These are phyloP conservation scores for Lithosia quadra DNA, from an alignment of 2,888 invertebrate genomes.

Conservation along the genomic window DNA sequence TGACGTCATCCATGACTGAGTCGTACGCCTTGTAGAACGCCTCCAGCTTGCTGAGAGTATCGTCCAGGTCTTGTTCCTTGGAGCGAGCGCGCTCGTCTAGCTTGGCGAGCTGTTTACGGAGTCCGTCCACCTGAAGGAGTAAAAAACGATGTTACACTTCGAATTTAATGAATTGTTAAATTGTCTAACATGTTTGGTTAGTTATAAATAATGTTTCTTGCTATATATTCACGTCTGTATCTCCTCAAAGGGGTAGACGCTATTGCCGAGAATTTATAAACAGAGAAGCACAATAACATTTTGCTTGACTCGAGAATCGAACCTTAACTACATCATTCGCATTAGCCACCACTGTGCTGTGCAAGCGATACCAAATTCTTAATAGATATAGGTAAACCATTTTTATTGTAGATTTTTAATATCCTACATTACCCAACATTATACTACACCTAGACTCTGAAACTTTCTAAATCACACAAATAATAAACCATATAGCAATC, in stretches of 20 bases:
- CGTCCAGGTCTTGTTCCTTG: conserved; percentile 93
- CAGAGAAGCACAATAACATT: not conserved
- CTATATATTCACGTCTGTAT: not conserved
- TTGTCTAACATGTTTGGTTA: not conserved
- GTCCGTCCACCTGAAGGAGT: conserved; percentile 86
- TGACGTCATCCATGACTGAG: conserved; percentile 91
- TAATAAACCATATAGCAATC: too few species aligned
- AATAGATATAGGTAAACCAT: too few species aligned
- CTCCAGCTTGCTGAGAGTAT: conserved; percentile 92
- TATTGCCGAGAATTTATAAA: not conserved
- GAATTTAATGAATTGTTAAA: not conserved
- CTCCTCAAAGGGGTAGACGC: not conserved
- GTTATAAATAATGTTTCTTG: not conserved
- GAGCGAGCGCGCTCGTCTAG: conserved; percentile 93
- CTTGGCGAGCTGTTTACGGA: conserved; percentile 92
- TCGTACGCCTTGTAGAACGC: conserved; percentile 94
- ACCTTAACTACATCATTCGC: too few species aligned
- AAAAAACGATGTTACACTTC: not conserved
- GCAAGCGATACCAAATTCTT: too few species aligned
- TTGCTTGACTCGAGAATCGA: not conserved
- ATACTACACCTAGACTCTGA: too few species aligned
- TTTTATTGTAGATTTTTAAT: too few species aligned
- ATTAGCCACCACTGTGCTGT: too few species aligned
- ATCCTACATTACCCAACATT: too few species aligned
- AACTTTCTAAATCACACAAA: too few species aligned